Conservation (phyloP, 2,113 vertebrate species). For the Cisticola juncidis region DNA sequence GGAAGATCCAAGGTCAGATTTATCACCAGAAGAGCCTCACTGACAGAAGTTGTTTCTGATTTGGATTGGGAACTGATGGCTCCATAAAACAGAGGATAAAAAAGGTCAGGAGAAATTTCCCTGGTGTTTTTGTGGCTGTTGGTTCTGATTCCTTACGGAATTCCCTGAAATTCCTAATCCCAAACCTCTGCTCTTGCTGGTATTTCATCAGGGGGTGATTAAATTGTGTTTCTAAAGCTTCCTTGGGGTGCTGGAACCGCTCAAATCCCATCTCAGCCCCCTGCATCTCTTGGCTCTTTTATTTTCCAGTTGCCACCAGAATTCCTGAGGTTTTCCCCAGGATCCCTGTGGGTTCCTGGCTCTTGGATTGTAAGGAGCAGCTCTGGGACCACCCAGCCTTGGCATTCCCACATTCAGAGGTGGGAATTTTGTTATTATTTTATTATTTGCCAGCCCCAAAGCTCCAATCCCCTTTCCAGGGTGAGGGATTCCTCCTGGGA, state of each 20-base stretch:
- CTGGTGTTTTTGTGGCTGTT: neutral
- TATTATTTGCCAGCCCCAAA: neutral
- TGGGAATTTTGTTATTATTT: too few relatives aligned
- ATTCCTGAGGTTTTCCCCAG: fast-evolving
- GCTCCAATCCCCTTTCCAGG: fast-evolving
- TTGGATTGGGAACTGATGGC: neutral
- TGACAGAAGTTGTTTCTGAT: neutral
- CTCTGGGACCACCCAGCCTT: neutral
- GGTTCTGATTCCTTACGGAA: neutral
- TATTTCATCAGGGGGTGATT: fast-evolving
- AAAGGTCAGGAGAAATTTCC: neutral
- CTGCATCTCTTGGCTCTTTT: neutral
- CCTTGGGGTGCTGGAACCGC: fast-evolving
- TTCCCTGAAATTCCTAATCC: neutral
- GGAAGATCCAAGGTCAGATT: neutral
- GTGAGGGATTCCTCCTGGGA: neutral
- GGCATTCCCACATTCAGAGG: neutral
- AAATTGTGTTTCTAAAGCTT: neutral
- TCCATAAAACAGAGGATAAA: neutral
- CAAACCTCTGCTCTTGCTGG: neutral
- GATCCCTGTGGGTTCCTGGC: fast-evolving
- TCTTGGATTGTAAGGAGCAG: neutral
- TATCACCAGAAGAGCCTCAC: neutral
- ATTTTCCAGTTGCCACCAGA: fast-evolving
- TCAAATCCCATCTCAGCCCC: too few relatives aligned